These are phyloP conservation scores for Struthidea cinerea DNA, from an alignment of 2,113 vertebrate genomes.

Conservation along the genomic window DNA sequence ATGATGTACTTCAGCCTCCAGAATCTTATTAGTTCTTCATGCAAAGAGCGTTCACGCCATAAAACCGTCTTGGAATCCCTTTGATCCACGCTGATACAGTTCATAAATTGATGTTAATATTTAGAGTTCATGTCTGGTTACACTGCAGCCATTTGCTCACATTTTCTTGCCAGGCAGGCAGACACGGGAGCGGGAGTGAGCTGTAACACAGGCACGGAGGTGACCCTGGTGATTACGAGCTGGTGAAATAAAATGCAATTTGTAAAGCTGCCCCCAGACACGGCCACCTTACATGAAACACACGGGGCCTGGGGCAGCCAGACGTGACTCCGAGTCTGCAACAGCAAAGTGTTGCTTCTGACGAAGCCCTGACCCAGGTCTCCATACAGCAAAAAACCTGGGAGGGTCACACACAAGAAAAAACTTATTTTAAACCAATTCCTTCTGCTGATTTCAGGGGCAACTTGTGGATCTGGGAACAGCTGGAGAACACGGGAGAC, in stretches of 20 bases:
- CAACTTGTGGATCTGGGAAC: not conserved
- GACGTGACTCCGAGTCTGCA: not conserved
- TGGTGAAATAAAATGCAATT: not conserved
- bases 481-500: not conserved
- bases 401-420: not conserved
- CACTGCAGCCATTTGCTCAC: conserved; percentile 30
- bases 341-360: not conserved
- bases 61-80: conserved; percentile 50
- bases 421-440: not conserved
- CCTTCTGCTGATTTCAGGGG: not conserved
- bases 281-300: not conserved
- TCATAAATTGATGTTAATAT: conserved; percentile 65
- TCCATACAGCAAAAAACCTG: not conserved
- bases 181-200: not conserved
- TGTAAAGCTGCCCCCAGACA: not conserved
- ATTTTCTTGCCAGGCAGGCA: conserved; percentile 4
- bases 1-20: conserved; percentile 35
- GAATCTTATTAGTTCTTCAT: conserved; percentile 47
- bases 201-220: not conserved
- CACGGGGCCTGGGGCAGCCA: not conserved
- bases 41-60: not conserved
- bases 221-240: not conserved
- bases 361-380: not conserved
- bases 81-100: conserved; percentile 57
- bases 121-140: conserved; percentile 52